Evolutionary conservation across 2,797 vertebrate genomes (phyloP).

Genomic region (Eupleurogrammus muticus): DNA sequence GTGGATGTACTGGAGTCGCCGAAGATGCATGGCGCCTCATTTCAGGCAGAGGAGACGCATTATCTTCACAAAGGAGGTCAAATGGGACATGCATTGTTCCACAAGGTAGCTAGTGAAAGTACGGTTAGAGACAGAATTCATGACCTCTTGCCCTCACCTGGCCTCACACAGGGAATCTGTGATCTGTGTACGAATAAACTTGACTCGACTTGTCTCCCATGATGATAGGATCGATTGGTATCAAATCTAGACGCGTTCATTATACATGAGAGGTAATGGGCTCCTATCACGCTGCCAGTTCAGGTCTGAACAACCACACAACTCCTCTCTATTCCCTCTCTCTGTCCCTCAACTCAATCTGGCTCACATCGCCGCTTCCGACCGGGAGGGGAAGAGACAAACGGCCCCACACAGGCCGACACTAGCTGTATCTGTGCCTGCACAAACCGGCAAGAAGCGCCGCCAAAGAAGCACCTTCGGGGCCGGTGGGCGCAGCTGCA

Average conservation of each 20-base stretch:
- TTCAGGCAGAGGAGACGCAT: too few relatives aligned
- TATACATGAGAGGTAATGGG: slow-evolving; percentile 28
- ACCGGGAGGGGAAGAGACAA: slow-evolving; percentile 37
- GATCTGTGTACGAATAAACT: too few relatives aligned
- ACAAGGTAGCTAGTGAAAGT: too few relatives aligned
- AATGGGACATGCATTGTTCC: too few relatives aligned
- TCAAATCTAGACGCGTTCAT: background rate
- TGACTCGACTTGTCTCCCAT: too few relatives aligned
- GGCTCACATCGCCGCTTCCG: slow-evolving; percentile 68
- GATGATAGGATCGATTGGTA: slow-evolving; percentile 1
- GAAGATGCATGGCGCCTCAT: too few relatives aligned
- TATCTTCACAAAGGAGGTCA: too few relatives aligned
- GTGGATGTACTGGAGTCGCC: too few relatives aligned
- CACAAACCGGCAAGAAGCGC: slow-evolving; percentile 4
- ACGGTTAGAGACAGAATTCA: too few relatives aligned
- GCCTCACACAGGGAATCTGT: too few relatives aligned
- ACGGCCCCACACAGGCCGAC: slow-evolving; percentile 46
- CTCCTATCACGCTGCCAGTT: slow-evolving; percentile 42
- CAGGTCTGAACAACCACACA: slow-evolving; percentile 61
- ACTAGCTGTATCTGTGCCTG: slow-evolving; percentile 13
- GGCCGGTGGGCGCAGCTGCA: slow-evolving; percentile 69
- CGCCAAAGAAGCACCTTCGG: slow-evolving; percentile 61
- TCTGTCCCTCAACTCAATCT: slow-evolving; percentile 42
- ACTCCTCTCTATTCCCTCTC: slow-evolving; percentile 51
- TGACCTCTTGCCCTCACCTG: too few relatives aligned